Evolutionary conservation across 2,888 invertebrate genomes (phyloP), one percentile per base, ranked within the genome.

Genomic region (Meganola albula): DNA sequence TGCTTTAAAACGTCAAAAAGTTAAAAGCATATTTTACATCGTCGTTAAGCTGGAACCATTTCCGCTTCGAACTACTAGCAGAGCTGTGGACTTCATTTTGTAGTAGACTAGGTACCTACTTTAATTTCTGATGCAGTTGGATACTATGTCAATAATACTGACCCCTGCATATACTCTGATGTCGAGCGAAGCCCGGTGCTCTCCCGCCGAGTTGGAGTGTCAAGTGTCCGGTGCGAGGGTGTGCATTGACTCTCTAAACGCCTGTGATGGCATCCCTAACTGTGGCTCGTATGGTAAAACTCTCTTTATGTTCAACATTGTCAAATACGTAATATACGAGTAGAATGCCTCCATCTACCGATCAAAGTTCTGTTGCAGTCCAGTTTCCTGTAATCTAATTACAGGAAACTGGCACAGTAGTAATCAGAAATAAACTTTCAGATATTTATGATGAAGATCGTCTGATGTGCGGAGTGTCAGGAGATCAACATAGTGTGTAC

Each of bases 371-470:
- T n/a, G n/a, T n/a, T n/a, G n/a, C n/a, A n/a, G n/a, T n/a, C n/a
- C n/a, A n/a, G n/a, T n/a, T n/a, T n/a, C n/a, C n/a, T n/a, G n/a
- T n/a, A n/a, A n/a, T n/a, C n/a, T n/a, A n/a, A 12, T 30, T 22
- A n/a, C 2, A 6, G n/a, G 11, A 20, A 4, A 16, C 33, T 22
- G 11, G 8, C 24, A 24, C n/a, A n/a, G n/a, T 12, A n/a, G 10
- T n/a, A 8, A 16, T 12, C 11, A 11, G 3, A 11, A 10, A 8
- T 23, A 10, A 2, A 12, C 1, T 34, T 48, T 1, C 34, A 83
- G 83, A 78, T 21, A 68, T 82, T 18, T 83, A 84, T 39, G 84
- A 84, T 34, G 84, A 84, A 44, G 84, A 84, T 27, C 70, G 78
- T 0, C 49, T 73, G 4, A 40, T 51, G 27, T 84, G 84, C 27